These are phyloP conservation scores for Lordiphosa mommai DNA, from an alignment of 1,140 invertebrate species.

Conservation along the genomic window DNA sequence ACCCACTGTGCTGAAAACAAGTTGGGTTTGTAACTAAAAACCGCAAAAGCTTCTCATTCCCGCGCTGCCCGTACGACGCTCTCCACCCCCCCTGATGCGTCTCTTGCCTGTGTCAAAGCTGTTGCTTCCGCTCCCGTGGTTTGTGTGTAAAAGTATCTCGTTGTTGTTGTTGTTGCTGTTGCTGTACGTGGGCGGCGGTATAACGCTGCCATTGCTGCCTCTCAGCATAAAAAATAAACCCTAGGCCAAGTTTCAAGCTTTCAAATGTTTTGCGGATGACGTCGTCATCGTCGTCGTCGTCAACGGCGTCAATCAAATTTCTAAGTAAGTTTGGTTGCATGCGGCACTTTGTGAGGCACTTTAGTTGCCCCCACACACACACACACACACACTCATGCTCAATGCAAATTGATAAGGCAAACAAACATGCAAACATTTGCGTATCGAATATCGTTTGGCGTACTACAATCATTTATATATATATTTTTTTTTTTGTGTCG, in stretches of 20 bases:
- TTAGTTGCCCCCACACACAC: background rate
- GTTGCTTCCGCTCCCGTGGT: slow-evolving; percentile 66
- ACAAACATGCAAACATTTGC: slow-evolving; percentile 63
- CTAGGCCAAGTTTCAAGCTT: slow-evolving; percentile 57
- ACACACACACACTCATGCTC: slow-evolving; percentile 13
- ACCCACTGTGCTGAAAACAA: slow-evolving; percentile 52
- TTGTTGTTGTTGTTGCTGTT: slow-evolving; percentile 24
- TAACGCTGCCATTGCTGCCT: slow-evolving; percentile 1
- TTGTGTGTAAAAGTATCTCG: slow-evolving; percentile 63
- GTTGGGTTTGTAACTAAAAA: slow-evolving; percentile 68
- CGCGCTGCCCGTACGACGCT: slow-evolving; percentile 15
- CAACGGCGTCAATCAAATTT: slow-evolving; percentile 54
- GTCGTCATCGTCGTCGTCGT: slow-evolving; percentile 35
- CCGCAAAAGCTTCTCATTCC: slow-evolving; percentile 67
- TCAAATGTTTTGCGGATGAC: slow-evolving; percentile 66
- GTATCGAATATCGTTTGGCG: slow-evolving; percentile 57
- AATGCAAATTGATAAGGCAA: slow-evolving; percentile 62
- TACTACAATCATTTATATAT: slow-evolving; percentile 32
- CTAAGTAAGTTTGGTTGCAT: slow-evolving; percentile 51
- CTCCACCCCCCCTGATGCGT: slow-evolving; percentile 17
- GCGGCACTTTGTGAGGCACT: slow-evolving; percentile 13
- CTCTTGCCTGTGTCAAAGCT: slow-evolving; percentile 44
- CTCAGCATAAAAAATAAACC: slow-evolving; percentile 46
- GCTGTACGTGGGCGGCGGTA: slow-evolving; percentile 60
- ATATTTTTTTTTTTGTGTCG: slow-evolving; percentile 17